Percentiles rank a stretch among this genome's conserved stretches.
phyloP scores from a whole-genome alignment of 2,888 invertebrate genomes.

The Melieria omissa region DNA sequence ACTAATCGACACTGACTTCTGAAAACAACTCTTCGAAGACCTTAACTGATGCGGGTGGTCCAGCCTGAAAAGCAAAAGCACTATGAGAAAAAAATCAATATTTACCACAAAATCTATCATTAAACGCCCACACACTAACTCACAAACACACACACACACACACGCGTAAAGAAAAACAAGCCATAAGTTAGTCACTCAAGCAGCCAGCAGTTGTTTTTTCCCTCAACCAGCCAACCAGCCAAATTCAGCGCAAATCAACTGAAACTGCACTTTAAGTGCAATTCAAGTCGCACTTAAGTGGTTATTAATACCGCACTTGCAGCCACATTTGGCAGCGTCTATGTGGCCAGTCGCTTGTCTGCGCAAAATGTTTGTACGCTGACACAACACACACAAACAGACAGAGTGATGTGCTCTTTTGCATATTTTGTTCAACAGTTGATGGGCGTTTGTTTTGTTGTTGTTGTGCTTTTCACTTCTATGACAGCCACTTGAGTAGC shows the following conservation, averaged over 20 bases:
- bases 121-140: background rate
- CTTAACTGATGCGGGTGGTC: too few species aligned
- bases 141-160: background rate
- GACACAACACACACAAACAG: background rate
- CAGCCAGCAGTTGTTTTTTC: background rate
- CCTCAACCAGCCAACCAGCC: conserved; percentile 21
- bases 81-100: too few species aligned
- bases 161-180: background rate
- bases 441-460: background rate
- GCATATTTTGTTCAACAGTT: too few species aligned
- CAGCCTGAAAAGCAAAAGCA: too few species aligned
- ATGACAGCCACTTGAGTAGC: background rate
- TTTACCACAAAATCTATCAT: too few species aligned
- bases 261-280: conserved; percentile 36
- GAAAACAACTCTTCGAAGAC: too few species aligned
- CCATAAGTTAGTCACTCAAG: background rate
- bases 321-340: conserved; percentile 5
- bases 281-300: conserved; percentile 39
- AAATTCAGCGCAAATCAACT: conserved; percentile 15
- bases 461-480: background rate
- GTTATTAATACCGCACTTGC: conserved; percentile 40
- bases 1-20: too few species aligned
- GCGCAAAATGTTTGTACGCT: background rate
- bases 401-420: too few species aligned
- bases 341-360: background rate